Evolutionary conservation across 2,113 vertebrate species (phyloP).

Genomic region (Cercopithecus mona): DNA sequence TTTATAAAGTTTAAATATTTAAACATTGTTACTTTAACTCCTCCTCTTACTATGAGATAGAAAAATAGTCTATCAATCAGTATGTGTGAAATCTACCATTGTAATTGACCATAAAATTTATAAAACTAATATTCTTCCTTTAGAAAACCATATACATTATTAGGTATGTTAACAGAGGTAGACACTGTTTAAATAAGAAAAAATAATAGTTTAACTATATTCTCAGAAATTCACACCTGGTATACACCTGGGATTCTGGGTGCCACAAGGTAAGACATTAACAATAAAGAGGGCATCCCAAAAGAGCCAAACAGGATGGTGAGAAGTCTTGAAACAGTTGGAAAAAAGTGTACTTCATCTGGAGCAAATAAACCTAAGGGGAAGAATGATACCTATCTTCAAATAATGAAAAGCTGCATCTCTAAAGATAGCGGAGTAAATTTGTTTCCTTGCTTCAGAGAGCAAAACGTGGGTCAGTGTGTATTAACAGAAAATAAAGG

Average conservation of each 20-base stretch:
- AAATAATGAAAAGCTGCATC: not conserved
- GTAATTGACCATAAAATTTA: not conserved
- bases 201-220: slow-evolving; percentile 40
- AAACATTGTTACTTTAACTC: slow-evolving; percentile 28
- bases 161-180: not conserved
- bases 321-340: slow-evolving; percentile 31
- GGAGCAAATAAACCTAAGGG: slow-evolving; percentile 38
- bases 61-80: not conserved
- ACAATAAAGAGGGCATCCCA: slow-evolving; percentile 36
- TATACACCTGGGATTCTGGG: slow-evolving; percentile 51
- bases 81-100: not conserved
- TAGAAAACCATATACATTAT: not conserved
- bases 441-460: slow-evolving; percentile 32
- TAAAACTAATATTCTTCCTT: not conserved
- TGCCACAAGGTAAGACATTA: slow-evolving; percentile 40
- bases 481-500: not conserved
- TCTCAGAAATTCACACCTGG: slow-evolving; percentile 48
- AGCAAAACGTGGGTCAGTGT: not conserved
- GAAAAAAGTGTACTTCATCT: not conserved
- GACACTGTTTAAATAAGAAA: slow-evolving; percentile 11
- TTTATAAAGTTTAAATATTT: not conserved
- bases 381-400: slow-evolving; percentile 42
- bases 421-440: not conserved
- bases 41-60: not conserved
- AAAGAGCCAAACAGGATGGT: slow-evolving; percentile 20